A percentile compares a stretch with the other conserved stretches of the same genome.
These are phyloP conservation scores for Pampusana beccarii DNA, from an alignment of 2,113 vertebrate genomes.

Conservation along the genomic window DNA sequence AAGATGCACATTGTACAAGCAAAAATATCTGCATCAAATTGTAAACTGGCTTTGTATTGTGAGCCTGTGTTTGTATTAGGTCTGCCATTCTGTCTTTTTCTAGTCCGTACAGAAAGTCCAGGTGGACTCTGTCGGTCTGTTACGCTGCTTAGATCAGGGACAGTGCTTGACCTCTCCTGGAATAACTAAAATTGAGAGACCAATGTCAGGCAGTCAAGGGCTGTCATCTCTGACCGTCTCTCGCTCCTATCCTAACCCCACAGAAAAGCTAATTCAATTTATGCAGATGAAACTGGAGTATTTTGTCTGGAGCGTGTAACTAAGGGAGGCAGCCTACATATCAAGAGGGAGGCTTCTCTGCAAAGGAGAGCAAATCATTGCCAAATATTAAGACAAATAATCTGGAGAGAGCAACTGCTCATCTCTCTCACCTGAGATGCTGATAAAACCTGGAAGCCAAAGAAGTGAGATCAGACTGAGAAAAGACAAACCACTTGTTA, in stretches of 20 bases:
- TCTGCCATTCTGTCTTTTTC: not conserved
- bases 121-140: not conserved
- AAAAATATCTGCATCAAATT: not conserved
- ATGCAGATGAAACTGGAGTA: not conserved
- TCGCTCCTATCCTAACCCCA: not conserved
- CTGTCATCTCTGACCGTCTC: not conserved
- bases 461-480: slow-evolving; percentile 24
- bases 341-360: not conserved
- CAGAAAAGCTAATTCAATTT: not conserved
- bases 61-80: not conserved
- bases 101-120: not conserved
- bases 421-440: slow-evolving; percentile 51
- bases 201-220: not conserved
- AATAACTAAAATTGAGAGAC: not conserved
- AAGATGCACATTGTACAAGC: not conserved
- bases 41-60: not conserved
- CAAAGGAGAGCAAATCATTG: not conserved
- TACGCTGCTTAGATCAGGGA: not conserved
- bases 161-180: not conserved
- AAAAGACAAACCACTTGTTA: slow-evolving; percentile 30
- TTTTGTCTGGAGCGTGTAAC: not conserved
- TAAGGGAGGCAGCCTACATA: not conserved
- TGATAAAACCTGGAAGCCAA: slow-evolving; percentile 51
- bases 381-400: slow-evolving; percentile 25
- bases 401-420: not conserved